Percentiles rank a stretch among this genome's conserved stretches.
Conservation (phyloP, 2,113 vertebrate genomes). For the Hucho hucho region DNA sequence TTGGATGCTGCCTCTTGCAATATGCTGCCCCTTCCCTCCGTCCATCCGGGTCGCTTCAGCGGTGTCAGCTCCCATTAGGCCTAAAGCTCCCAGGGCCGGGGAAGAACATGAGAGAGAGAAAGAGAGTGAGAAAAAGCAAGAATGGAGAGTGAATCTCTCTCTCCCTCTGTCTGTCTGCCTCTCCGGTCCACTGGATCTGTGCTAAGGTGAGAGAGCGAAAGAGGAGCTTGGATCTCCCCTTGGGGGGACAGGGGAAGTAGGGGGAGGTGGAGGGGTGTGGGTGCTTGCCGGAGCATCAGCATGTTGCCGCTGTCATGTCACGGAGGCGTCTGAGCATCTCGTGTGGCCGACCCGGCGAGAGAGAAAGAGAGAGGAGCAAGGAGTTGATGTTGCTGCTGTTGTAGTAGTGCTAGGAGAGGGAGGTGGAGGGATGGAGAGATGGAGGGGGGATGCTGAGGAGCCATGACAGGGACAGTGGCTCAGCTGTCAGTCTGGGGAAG, state of each 20-base stretch:
- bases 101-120: conserved; percentile 8
- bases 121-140: conserved; percentile 30
- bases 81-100: conserved; percentile 21
- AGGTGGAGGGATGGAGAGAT: conserved; percentile 2
- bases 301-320: conserved; percentile 70
- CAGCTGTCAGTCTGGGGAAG: conserved; percentile 62
- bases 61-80: conserved; percentile 70
- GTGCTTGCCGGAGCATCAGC: conserved; percentile 56
- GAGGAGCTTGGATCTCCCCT: conserved; percentile 22
- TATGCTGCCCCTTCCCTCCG: conserved; percentile 59
- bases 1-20: conserved; percentile 71
- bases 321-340: conserved; percentile 61
- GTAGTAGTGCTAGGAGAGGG: conserved; percentile 29
- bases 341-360: conserved; percentile 30
- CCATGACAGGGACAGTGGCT: conserved; percentile 74
- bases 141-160: conserved; percentile 42
- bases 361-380: conserved; percentile 8
- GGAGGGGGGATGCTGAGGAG: conserved; percentile 54
- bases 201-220: conserved; percentile 14
- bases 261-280: conserved; percentile 16
- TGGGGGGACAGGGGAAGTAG: conserved; percentile 34
- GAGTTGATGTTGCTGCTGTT: conserved; percentile 54
- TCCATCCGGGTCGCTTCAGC: conserved; percentile 64
- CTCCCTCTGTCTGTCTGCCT: conserved; percentile 15
- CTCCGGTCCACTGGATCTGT: conserved; percentile 28